phyloP scores from a whole-genome alignment of 2,113 vertebrate genomes.

The Mormoops blainvillei region DNA sequence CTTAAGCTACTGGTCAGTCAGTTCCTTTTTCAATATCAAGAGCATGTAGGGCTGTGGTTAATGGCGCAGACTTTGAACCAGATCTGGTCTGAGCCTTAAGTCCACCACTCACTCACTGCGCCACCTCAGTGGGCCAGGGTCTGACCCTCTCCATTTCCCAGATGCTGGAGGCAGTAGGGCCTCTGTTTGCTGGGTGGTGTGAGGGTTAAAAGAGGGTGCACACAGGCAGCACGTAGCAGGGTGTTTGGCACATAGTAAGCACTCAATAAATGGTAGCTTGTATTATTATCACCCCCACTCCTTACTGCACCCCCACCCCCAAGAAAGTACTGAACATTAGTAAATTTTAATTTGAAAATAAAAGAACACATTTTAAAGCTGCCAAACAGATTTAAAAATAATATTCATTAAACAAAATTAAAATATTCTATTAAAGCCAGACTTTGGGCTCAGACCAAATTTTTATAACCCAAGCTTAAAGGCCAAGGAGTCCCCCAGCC shows the following conservation, averaged over 20 bases:
- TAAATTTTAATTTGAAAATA: slow-evolving; percentile 68
- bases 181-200: background rate
- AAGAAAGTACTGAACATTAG: slow-evolving; percentile 39
- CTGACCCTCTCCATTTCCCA: background rate
- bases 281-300: slow-evolving; percentile 31
- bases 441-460: slow-evolving; percentile 73
- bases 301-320: background rate
- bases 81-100: background rate
- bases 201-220: background rate
- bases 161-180: background rate
- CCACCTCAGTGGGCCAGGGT: background rate
- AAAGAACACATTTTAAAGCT: slow-evolving; percentile 68
- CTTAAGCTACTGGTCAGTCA: background rate
- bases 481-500: slow-evolving; percentile 67
- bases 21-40: background rate
- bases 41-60: background rate
- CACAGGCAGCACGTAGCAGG: background rate
- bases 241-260: slow-evolving; percentile 55
- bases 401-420: slow-evolving; percentile 76
- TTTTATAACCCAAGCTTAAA: slow-evolving; percentile 73
- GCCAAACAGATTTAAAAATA: slow-evolving; percentile 73
- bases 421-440: slow-evolving; percentile 76
- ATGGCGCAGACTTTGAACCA: background rate
- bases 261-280: slow-evolving; percentile 52
- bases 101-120: background rate